These are phyloP conservation scores for Branchellion lobata DNA, from an alignment of 2,888 invertebrate species.

Conservation along the genomic window DNA sequence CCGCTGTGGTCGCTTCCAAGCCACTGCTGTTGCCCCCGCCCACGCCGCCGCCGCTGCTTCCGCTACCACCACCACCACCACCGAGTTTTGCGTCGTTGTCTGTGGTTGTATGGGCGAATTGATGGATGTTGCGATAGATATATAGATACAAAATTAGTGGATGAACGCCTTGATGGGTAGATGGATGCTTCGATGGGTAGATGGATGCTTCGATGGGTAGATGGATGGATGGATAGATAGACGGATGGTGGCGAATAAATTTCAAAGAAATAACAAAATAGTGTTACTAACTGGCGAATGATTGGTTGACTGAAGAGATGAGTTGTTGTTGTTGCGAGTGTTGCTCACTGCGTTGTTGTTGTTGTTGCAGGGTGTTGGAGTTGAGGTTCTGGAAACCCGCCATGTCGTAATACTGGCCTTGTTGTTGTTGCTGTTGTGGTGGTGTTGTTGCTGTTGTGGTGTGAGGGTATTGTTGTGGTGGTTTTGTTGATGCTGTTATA, in stretches of 20 bases:
- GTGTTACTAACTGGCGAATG: background rate
- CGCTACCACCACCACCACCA: slow-evolving; percentile 30
- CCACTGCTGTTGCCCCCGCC: background rate
- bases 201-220: no score
- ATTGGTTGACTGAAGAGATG: background rate
- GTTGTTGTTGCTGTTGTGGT: slow-evolving; percentile 17
- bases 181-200: no score
- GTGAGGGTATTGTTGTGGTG: no score
- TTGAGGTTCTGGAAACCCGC: background rate
- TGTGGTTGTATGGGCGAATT: background rate
- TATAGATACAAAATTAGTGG: background rate
- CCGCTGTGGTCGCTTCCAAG: slow-evolving; percentile 28
- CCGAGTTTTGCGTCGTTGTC: slow-evolving; percentile 42
- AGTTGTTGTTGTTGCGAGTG: background rate
- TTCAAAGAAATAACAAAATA: no score
- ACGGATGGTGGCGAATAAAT: no score
- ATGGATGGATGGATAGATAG: no score
- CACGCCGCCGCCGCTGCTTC: slow-evolving; percentile 22
- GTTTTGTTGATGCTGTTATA: no score
- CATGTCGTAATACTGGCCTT: background rate
- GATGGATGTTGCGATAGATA: background rate
- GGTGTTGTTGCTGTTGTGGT: background rate
- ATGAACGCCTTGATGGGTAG: no score
- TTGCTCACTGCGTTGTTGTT: background rate
- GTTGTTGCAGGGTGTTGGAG: slow-evolving; percentile 11